These are phyloP conservation scores for Dicaeum eximium DNA, from an alignment of 2,113 vertebrate genomes.

Conservation along the genomic window DNA sequence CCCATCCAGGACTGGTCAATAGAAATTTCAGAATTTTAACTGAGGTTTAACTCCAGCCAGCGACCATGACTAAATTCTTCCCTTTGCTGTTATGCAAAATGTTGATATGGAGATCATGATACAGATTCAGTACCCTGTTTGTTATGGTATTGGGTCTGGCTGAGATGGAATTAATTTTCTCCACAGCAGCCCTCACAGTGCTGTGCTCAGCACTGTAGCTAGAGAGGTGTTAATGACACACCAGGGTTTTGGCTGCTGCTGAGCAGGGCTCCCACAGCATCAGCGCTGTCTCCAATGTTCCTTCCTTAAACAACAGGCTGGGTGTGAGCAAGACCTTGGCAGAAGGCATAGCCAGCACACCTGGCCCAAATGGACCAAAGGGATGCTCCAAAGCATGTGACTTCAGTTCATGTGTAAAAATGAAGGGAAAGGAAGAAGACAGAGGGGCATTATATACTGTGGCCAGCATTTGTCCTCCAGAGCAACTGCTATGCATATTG, in stretches of 20 bases:
- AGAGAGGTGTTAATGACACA: neutral
- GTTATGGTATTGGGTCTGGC: neutral
- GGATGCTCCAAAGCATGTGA: neutral
- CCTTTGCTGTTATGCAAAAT: neutral
- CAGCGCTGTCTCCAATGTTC: neutral
- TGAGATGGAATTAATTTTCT: neutral
- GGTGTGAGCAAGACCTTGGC: neutral
- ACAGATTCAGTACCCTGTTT: neutral
- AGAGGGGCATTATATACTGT: rapidly evolving
- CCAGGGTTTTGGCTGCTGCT: neutral
- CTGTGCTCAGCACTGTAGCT: neutral
- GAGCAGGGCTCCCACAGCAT: neutral
- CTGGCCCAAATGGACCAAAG: neutral
- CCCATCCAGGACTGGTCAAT: neutral
- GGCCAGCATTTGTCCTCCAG: neutral
- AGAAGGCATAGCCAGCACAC: neutral
- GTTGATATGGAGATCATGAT: neutral
- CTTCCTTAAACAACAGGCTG: neutral
- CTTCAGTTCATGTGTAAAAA: neutral
- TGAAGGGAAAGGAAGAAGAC: neutral
- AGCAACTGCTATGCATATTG: rapidly evolving
- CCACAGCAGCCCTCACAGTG: neutral
- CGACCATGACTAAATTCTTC: neutral
- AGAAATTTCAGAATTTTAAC: neutral
- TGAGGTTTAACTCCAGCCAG: neutral